Base-by-base conservation (phyloP, 2,888 invertebrate genomes). In the Marronus borbonicus region DNA sequence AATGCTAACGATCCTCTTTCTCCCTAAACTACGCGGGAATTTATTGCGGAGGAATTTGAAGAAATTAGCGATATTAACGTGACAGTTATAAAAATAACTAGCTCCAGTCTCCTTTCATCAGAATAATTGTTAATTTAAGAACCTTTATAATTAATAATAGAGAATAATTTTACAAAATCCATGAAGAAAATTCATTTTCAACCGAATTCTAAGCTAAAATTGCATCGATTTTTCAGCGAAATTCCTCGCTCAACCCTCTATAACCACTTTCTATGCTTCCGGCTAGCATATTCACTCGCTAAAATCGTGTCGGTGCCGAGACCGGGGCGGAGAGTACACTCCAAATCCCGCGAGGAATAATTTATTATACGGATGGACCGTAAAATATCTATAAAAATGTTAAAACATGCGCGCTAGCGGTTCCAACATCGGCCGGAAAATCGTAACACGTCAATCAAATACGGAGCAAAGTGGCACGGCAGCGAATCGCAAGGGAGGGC, bases 341-440 rank as follows among this genome's bases (percentile, higher is more conserved):
- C 76, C 65, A 79, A 79, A 44, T 77, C 76, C 76, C 66, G 66
- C 31, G 65, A 62, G 65, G 79, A 74, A 74, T 79, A 79, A 79
- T 79, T 79, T 76, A 79, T 64, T 64, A 76, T 52, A 49, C 72
- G 72, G 76, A 74, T 66, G 72, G 60, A 52, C 72, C 55, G 74
- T 79, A 79, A 79, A 79, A 69, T 79, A 79, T 78, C 78, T 78
- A 79, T 76, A 79, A 79, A 79, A 79, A 79, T 76, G 76, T 76
- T 79, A 79, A 79, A 74, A 76, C 76, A 72, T 72, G 64, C 78
- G 39, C 65, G 55, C 24, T 58, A 68, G 75, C 50, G 78, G 36
- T 70, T 70, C 52, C 62, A 58, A 62, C 72, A 77, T 72, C 70
- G 76, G 65, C 65, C 65, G 50, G 76, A 52, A 65, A 76, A 76